Conservation (phyloP, 1,140 invertebrate species). For the Drosophila albomicans region DNA sequence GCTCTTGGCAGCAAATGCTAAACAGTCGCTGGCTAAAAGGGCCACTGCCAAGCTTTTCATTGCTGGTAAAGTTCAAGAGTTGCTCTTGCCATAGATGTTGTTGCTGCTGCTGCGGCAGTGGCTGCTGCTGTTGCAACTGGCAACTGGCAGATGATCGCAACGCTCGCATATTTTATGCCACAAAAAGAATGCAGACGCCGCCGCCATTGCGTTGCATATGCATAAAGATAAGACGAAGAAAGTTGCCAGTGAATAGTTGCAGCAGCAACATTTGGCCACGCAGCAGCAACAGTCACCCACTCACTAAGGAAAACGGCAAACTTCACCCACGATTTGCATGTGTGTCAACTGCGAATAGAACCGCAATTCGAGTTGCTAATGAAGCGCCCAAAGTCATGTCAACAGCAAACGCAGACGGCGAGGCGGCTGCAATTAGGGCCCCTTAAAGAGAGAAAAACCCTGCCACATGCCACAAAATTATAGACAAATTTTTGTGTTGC, state of each 20-base stretch:
- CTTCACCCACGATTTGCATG: slow-evolving; percentile 58
- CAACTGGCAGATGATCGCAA: slow-evolving; percentile 59
- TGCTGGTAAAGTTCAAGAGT: slow-evolving; percentile 79
- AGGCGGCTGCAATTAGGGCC: slow-evolving; percentile 28
- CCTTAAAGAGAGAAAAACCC: background rate
- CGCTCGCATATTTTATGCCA: slow-evolving; percentile 78
- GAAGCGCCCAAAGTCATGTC: slow-evolving; percentile 76
- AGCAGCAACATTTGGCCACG: slow-evolving; percentile 58
- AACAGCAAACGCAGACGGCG: slow-evolving; percentile 23
- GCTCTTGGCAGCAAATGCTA: slow-evolving; percentile 62
- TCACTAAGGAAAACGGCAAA: slow-evolving; percentile 31
- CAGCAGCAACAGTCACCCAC: slow-evolving; percentile 60
- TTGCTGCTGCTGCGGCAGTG: slow-evolving; percentile 28
- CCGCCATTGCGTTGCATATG: slow-evolving; percentile 73
- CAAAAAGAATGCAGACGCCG: slow-evolving; percentile 76
- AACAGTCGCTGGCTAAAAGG: slow-evolving; percentile 69
- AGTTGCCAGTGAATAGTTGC: slow-evolving; percentile 57
- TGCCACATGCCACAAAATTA: slow-evolving; percentile 20
- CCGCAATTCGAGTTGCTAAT: slow-evolving; percentile 51
- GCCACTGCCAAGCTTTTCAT: slow-evolving; percentile 72
- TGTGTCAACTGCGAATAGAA: slow-evolving; percentile 50
- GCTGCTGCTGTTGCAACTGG: slow-evolving; percentile 36
- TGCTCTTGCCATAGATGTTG: slow-evolving; percentile 32
- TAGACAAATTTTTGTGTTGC: slow-evolving; percentile 16
- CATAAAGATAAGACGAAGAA: slow-evolving; percentile 76